phyloP scores from a whole-genome alignment of 2,113 vertebrate genomes.

The Gnathonemus longibarbis region DNA sequence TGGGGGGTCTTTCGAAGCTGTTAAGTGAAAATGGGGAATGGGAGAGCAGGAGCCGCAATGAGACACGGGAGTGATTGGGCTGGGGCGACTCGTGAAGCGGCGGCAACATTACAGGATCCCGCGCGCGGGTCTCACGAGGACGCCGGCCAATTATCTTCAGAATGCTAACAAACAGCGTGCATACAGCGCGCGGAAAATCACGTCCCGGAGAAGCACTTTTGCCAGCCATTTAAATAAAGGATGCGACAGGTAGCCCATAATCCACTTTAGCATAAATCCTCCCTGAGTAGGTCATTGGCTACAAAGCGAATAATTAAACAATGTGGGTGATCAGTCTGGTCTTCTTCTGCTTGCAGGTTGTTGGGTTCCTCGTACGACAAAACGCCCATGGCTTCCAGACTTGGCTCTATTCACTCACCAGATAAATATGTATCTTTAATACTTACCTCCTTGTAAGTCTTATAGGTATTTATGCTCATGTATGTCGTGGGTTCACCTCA shows the following conservation, averaged over 20 bases:
- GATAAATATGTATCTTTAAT: neutral
- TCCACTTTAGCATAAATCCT: conserved; percentile 26
- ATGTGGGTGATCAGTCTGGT: neutral
- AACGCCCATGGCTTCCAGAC: neutral
- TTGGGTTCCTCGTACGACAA: neutral
- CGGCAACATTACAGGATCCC: conserved; percentile 20
- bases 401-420: neutral
- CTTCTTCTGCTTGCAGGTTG: neutral
- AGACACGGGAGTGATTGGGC: conserved; percentile 32
- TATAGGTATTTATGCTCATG: neutral
- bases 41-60: neutral
- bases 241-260: conserved; percentile 34
- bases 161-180: conserved; percentile 14
- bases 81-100: conserved; percentile 14
- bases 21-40: conserved; percentile 9
- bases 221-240: conserved; percentile 15
- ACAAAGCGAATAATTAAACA: conserved; percentile 24
- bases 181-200: conserved; percentile 36
- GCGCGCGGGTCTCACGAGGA: conserved; percentile 39
- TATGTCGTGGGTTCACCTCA: neutral
- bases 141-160: conserved; percentile 25
- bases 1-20: conserved; percentile 23
- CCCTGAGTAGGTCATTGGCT: neutral
- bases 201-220: conserved; percentile 30
- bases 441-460: neutral